Evolutionary conservation across 2,797 vertebrate species (phyloP).

Genomic region (Hozukius guyotensis): DNA sequence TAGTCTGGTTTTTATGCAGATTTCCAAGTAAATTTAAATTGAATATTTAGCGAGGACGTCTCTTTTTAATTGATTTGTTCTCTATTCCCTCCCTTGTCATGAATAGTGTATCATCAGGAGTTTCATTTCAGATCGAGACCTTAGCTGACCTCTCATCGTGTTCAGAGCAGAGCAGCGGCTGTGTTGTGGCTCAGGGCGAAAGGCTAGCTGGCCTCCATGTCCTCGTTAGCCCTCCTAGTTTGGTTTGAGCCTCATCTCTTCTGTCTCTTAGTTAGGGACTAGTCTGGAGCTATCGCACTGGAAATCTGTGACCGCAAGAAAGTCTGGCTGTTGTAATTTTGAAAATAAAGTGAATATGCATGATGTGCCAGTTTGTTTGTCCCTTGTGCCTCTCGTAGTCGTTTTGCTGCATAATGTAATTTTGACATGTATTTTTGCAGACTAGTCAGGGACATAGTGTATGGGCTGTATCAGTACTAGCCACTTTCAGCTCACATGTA

Average conservation of each 20-base stretch:
- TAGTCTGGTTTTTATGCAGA: constrained; percentile 20
- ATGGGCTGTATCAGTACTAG: neutral
- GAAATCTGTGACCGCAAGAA: constrained; percentile 20
- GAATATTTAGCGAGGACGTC: constrained; percentile 11
- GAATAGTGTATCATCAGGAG: neutral
- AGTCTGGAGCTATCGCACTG: constrained; percentile 17
- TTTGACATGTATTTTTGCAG: neutral
- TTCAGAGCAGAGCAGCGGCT: constrained; percentile 32
- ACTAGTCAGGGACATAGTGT: neutral
- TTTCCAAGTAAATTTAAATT: constrained; percentile 20
- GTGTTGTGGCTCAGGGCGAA: constrained; percentile 44
- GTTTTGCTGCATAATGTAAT: neutral
- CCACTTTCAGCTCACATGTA: neutral
- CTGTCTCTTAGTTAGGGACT: constrained; percentile 51
- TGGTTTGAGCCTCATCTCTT: constrained; percentile 59
- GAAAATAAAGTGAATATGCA: constrained; percentile 30
- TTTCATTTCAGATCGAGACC: constrained; percentile 30
- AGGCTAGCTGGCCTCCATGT: constrained; percentile 27
- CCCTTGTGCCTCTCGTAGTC: neutral
- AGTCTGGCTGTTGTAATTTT: constrained; percentile 30
- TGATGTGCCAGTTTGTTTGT: constrained; percentile 11
- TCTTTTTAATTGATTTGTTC: neutral
- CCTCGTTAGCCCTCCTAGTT: constrained; percentile 45
- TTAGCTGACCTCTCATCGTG: constrained; percentile 20
- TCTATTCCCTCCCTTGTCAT: neutral